Conservation (phyloP, 2,888 invertebrate species). For the Stenolophus ochropezus region DNA sequence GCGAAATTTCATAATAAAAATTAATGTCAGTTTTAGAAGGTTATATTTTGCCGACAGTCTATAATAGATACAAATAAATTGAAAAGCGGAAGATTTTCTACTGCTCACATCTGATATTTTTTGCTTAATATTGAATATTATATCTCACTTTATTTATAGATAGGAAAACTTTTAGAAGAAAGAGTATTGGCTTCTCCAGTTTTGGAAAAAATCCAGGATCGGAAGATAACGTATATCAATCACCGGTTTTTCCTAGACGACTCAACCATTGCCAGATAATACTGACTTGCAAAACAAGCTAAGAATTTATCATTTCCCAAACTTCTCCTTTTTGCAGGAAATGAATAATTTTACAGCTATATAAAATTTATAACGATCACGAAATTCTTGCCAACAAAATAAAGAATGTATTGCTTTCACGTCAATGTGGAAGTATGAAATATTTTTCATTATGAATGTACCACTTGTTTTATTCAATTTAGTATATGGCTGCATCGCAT, state of each 20-base stretch:
- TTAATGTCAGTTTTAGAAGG: no score
- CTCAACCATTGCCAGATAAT: constrained; percentile 36
- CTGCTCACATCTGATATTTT: neutral
- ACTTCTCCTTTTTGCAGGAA: constrained; percentile 1
- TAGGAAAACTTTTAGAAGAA: neutral
- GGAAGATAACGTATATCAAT: constrained; percentile 35
- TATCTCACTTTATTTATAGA: neutral
- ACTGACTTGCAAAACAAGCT: constrained; percentile 24
- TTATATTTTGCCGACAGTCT: no score
- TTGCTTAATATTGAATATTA: neutral
- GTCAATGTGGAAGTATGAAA: constrained; percentile 1
- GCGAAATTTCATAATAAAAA: no score
- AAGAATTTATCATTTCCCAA: constrained; percentile 38
- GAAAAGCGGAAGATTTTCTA: no score
- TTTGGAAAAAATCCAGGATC: constrained; percentile 51
- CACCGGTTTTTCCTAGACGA: constrained; percentile 16
- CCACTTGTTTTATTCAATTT: neutral
- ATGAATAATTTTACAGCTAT: constrained; percentile 40
- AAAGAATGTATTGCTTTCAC: constrained; percentile 8
- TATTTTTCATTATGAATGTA: neutral
- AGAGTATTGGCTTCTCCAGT: constrained; percentile 9
- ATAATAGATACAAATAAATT: no score
- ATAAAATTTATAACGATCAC: constrained; percentile 18
- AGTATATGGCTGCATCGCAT: neutral
- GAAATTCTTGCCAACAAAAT: constrained; percentile 36